Base-by-base conservation (phyloP, 1,140 invertebrate species). In the Apocrypta bakeri region DNA sequence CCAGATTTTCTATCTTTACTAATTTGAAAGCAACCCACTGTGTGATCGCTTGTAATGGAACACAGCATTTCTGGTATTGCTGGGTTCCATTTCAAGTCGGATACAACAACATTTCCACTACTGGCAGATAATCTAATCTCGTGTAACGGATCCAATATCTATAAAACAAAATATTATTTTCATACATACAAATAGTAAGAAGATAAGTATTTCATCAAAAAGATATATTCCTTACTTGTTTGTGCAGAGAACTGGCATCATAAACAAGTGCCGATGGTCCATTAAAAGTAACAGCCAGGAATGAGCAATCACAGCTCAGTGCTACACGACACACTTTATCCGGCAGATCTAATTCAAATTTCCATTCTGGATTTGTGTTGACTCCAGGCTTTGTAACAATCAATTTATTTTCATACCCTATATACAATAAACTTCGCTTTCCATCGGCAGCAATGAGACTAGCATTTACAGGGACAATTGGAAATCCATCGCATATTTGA, bases 81-180 rank as follows among this genome's bases (percentile, higher is more conserved):
- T 1, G 91, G 91, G 79, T 92, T 92, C 91, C 91, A 92, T 86
- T 87, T 83, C 42, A 92, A 64, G 74, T 92, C 90, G 0, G 79
- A 85, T 4, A 89, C 84, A 37, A 85, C 84, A 8, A 85, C 84
- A 9, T 87, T 75, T 12, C 82, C 68, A 12, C 33, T 79, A 0
- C 84, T 87, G 2, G 74, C 56, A 21, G 88, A 88, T 42, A 91
- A 72, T 81, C 85, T 86, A 24, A 92, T 86, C 84, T 92, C 88
- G 31, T 88, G 83, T 0, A 91, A 40, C 29, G 89, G 48, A 64
- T 87, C 86, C 25, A 90, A 69, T 78, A 68, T 85, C 91, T 92
- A 66, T 40, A 84, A 87, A 83, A 81, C 33, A 75, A 80, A 76
- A 17, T 61, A 1, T 1, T 56, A 6, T 21, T 4, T 1, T 76